Evolutionary conservation across 2,113 vertebrate species (phyloP).

Genomic region (Cathartes aura): DNA sequence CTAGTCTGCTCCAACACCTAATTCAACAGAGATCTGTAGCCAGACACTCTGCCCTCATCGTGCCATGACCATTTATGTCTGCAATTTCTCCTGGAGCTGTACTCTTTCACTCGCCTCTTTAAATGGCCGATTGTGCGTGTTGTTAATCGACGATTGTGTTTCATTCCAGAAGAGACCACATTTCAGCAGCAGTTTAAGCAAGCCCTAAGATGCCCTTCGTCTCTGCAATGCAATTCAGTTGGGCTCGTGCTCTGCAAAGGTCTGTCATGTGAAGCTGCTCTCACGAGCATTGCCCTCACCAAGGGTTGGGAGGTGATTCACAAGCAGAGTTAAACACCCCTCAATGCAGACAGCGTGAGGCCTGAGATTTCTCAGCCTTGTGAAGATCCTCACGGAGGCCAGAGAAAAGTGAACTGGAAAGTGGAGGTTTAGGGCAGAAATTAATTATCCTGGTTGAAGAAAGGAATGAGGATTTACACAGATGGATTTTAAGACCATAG

Average conservation of each 20-base stretch:
- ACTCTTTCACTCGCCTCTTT: neutral
- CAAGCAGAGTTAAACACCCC: neutral
- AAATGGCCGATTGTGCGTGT: neutral
- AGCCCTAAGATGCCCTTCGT: neutral
- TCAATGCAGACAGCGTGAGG: fast-evolving
- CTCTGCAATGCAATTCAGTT: neutral
- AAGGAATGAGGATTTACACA: neutral
- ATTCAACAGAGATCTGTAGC: neutral
- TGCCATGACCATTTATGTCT: neutral
- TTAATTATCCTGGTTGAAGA: neutral
- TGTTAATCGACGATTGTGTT: neutral
- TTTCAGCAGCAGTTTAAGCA: neutral
- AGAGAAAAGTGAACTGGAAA: neutral
- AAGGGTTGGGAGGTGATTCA: neutral
- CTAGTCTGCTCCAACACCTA: neutral
- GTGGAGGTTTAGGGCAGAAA: neutral
- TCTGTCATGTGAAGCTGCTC: neutral
- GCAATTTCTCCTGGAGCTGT: neutral
- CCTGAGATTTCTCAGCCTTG: neutral
- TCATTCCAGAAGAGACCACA: neutral
- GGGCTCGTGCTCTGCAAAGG: fast-evolving
- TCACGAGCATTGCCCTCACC: neutral
- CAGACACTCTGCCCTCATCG: fast-evolving
- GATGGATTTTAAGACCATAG: neutral
- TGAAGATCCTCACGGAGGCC: neutral